These are phyloP conservation scores for Eudemis profundana DNA, from an alignment of 2,888 invertebrate species.

Conservation along the genomic window DNA sequence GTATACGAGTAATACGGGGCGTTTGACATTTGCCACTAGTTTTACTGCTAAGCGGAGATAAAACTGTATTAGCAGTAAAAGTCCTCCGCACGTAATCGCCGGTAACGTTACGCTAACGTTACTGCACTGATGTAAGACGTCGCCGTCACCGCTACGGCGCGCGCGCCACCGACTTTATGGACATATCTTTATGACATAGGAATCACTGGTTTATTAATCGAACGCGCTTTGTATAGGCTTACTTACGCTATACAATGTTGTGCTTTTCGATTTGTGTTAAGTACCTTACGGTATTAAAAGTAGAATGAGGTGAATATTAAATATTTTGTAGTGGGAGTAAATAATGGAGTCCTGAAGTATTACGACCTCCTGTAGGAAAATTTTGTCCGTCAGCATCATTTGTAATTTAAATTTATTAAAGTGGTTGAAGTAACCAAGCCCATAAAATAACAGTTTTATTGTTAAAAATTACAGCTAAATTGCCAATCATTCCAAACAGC, in stretches of 20 bases:
- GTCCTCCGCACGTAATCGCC: conserved; percentile 64
- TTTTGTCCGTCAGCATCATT: too few relatives aligned
- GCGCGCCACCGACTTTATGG: conserved; percentile 7
- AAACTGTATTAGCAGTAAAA: conserved; percentile 43
- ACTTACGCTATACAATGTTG: not conserved
- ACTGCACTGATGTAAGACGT: conserved; percentile 75
- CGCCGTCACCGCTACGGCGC: conserved; percentile 19
- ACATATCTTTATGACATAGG: conserved; percentile 4
- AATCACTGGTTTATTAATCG: conserved; percentile 14
- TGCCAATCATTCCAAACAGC: too few relatives aligned
- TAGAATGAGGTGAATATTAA: not conserved
- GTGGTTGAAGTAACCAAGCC: too few relatives aligned
- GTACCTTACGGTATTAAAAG: not conserved
- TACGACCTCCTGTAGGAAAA: too few relatives aligned
- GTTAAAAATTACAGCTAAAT: too few relatives aligned
- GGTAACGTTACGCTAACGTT: conserved; percentile 67
- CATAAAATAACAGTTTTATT: too few relatives aligned
- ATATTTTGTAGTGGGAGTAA: not conserved
- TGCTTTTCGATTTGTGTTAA: not conserved
- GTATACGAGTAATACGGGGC: not conserved
- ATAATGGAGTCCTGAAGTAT: too few relatives aligned
- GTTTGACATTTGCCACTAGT: conserved; percentile 3
- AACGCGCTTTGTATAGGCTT: not conserved
- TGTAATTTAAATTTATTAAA: too few relatives aligned
- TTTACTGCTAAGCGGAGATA: conserved; percentile 29